Evolutionary conservation across 2,888 invertebrate genomes (phyloP).

Genomic region (Idaea straminata): DNA sequence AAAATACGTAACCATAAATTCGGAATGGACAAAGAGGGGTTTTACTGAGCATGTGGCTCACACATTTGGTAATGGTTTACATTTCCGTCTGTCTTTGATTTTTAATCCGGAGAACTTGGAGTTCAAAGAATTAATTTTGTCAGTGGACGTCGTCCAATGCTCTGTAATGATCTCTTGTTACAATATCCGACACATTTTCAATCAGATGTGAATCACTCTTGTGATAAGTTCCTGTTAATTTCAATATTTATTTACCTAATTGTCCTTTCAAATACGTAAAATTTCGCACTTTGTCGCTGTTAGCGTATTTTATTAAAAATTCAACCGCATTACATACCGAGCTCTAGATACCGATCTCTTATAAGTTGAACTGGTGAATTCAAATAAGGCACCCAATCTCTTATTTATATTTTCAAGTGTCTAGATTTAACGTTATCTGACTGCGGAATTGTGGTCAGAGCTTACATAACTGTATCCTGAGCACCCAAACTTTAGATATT

Average conservation of each 20-base stretch:
- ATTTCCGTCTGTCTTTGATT: conserved; percentile 63
- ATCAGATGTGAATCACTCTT: conserved; percentile 3
- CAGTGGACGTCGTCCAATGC: conserved; percentile 26
- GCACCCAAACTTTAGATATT: conserved; percentile 42
- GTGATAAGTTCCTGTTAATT: neutral
- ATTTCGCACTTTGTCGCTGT: conserved; percentile 38
- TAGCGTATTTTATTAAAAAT: conserved; percentile 41
- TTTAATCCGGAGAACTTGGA: conserved; percentile 44
- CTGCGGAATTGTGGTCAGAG: conserved; percentile 45
- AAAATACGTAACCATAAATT: neutral
- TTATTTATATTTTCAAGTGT: conserved; percentile 40
- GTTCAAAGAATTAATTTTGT: conserved; percentile 69
- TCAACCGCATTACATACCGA: conserved; percentile 51
- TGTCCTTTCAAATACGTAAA: neutral
- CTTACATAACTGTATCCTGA: conserved; percentile 41
- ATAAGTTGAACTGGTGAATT: conserved; percentile 56
- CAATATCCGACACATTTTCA: conserved; percentile 11
- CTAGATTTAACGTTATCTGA: conserved; percentile 49
- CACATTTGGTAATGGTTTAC: conserved; percentile 71
- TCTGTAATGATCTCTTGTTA: conserved; percentile 1
- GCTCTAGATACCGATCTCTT: conserved; percentile 54
- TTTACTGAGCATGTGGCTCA: conserved; percentile 47
- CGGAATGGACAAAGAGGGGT: conserved; percentile 31
- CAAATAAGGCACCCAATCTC: conserved; percentile 50
- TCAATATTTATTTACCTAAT: conserved; percentile 12